Evolutionary conservation across 2,888 invertebrate genomes (phyloP), one percentile per base, ranked within the genome.

Genomic region (Leptodirus hochenwartii): DNA sequence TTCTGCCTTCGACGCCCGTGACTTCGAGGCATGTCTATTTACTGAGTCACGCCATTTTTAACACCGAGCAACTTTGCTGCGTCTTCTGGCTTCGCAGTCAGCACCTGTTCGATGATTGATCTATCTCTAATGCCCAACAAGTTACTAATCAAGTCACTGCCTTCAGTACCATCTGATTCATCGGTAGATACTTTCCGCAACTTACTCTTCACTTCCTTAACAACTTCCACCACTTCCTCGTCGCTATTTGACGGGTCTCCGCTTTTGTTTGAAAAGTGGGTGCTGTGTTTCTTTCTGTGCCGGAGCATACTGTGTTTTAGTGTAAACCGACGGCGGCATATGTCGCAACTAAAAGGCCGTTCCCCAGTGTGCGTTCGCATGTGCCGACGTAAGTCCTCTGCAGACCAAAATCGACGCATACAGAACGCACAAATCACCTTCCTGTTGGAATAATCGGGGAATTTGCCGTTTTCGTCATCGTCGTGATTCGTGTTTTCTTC

Each of bases 281-380:
- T 22, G 29, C 31, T 69, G 50, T 90, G 90, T 54, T 88, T 90
- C 59, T 88, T 87, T 42, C 85, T 67, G 51, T 91, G 90, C 0
- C 90, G 69, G 40, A 90, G 63, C 90, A 91, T 90, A 56, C 85
- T 85, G 61, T 91, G 90, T 47, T 91, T 91, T 26, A 91, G 59
- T 0, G 90, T 90, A 58, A 91, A 91, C 37, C 81, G 69, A 4
- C 88, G 66, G 20, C 77, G 59, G 53, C 91, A 91, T 24, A 87
- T 73, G 52, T 87, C 84, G 50, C 90, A 91, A 34, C 81, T 80
- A 52, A 88, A 91, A 0, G 90, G 90, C 2, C 88, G 60, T 49
- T 90, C 90, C 0, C 88, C 88, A 1, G 84, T 82, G 51, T 93
- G 91, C 0, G 88, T 90, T 12, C 88, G 63, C 85, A 91, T 90